A percentile compares a stretch with the other conserved stretches of the same genome.
Conservation (phyloP, 2,797 vertebrate genomes). For the Argya squamiceps region DNA sequence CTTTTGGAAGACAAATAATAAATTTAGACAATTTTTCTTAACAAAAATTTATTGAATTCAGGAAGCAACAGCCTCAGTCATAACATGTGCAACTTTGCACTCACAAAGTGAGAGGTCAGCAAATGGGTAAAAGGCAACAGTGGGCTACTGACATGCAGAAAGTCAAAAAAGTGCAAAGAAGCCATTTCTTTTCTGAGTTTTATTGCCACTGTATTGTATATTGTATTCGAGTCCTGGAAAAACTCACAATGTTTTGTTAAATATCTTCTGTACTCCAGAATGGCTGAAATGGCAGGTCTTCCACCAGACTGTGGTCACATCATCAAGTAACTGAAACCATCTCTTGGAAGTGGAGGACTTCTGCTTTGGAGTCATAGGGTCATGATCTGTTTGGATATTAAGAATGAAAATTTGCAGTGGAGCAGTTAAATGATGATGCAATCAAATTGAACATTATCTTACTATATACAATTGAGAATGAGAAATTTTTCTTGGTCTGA, state of each 20-base stretch:
- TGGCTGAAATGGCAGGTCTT: neutral
- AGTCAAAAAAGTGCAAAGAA: neutral
- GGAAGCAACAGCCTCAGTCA: neutral
- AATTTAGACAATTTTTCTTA: neutral
- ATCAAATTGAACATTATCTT: neutral
- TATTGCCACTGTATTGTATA: neutral
- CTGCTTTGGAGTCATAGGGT: neutral
- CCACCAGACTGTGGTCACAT: neutral
- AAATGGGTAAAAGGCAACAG: neutral
- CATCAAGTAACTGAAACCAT: neutral
- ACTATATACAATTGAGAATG: neutral
- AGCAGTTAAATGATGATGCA: neutral
- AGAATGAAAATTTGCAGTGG: neutral
- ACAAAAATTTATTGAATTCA: neutral
- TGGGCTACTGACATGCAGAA: neutral
- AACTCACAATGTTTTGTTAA: neutral
- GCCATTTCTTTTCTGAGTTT: neutral
- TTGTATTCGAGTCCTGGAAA: neutral
- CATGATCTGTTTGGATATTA: neutral
- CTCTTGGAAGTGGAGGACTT: neutral
- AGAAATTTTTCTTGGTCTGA: neutral
- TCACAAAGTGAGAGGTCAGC: rapidly evolving
- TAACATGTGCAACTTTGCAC: neutral
- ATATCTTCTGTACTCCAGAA: neutral
- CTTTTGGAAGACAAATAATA: neutral